These are phyloP conservation scores for Drosophila simulans DNA, from an alignment of 1,140 invertebrate species.

Conservation along the genomic window DNA sequence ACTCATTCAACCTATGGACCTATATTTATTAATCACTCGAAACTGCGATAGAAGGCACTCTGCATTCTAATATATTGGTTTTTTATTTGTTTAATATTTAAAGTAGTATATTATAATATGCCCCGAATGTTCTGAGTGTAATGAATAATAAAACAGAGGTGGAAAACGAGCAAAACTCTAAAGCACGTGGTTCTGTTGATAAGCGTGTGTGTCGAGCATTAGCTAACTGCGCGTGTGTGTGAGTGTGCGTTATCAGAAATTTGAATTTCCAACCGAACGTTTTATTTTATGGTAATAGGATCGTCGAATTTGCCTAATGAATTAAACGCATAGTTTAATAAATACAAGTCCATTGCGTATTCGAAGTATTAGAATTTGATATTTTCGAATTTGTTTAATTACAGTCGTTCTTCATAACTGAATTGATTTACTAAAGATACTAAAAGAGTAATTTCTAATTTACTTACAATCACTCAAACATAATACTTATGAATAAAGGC, in stretches of 20 bases:
- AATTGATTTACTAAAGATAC: neutral
- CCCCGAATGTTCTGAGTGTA: neutral
- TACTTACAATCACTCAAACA: neutral
- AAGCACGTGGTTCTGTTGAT: conserved; percentile 53
- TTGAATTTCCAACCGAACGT: conserved; percentile 6
- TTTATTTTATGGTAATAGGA: conserved; percentile 1
- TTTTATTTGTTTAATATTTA: no score
- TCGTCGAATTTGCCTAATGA: neutral
- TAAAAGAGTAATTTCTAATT: neutral
- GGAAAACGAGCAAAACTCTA: conserved; percentile 6
- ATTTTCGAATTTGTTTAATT: no score
- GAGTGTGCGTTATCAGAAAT: conserved; percentile 22
- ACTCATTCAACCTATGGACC: no score
- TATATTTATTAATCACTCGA: no score
- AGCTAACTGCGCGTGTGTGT: neutral
- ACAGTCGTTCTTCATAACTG: no score
- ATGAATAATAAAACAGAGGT: neutral
- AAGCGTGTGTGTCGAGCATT: conserved; percentile 11
- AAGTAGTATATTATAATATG: no score
- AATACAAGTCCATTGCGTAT: no score
- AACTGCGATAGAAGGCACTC: no score
- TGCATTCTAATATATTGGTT: no score
- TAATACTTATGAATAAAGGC: no score
- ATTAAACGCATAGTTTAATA: neutral
- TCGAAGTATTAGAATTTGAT: no score